Evolutionary conservation across 1,140 invertebrate species (phyloP), one percentile per base, ranked within the genome.

Genomic region (Dreissena polymorpha): DNA sequence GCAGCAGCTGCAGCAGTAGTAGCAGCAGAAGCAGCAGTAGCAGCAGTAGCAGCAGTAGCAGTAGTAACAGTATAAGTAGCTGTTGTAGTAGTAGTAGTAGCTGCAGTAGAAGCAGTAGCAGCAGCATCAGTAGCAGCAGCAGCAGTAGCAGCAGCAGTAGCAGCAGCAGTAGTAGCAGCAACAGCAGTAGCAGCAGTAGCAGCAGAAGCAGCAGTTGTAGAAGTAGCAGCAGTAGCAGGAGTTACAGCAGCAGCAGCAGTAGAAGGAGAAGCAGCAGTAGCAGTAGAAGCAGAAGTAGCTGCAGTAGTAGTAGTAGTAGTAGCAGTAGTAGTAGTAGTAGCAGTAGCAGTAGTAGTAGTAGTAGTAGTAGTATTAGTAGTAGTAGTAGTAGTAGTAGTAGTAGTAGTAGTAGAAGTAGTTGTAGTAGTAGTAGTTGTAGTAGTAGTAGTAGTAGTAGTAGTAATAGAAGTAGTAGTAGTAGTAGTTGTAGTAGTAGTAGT

Each of bases 351-450:
- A 55, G 53, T 55, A 55, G 53, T 55, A 55, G 53, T 55, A 55
- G 53, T 55, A 55, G 53, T 55, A 55, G 53, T 55, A 55, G 53
- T 55, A 55, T 12, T 55, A 55, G 64, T 55, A 55, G 53, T 55
- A 55, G 53, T 55, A 55, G 53, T 55, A 55, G 53, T 55, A 55
- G 53, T 55, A 55, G 53, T 55, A 55, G 53, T 55, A 55, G 53
- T 55, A 55, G 53, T 55, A 55, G 53, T 55, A 55, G 53, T 55
- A 55, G 53, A 12, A 55, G 53, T 55, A 55, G 53, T 55, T 12
- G 53, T 55, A 55, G 53, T 55, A 55, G 53, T 55, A 55, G 53
- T 55, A 55, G 53, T 55, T 12, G 53, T 55, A 55, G 53, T 55
- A 55, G 53, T 55, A 18, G 53, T 55, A 55, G 53, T 55, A 55